Conservation (phyloP, 2,888 invertebrate genomes). For the Imbricaverruca yamaguchii region DNA sequence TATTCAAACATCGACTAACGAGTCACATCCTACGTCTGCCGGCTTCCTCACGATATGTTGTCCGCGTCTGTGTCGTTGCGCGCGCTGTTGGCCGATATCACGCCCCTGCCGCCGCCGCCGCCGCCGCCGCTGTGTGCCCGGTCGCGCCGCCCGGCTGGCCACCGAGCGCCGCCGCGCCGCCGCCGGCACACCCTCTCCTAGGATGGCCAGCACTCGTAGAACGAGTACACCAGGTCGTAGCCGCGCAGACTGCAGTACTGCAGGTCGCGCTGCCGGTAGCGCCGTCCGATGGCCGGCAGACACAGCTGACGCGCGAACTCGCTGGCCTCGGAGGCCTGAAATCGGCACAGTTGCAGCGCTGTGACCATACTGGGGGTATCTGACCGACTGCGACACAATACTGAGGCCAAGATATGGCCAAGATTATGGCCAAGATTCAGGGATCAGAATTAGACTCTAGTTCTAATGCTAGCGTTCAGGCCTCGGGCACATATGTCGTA, state of each 20-base stretch:
- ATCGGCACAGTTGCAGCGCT: neutral
- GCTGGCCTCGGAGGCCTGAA: slow-evolving; percentile 6
- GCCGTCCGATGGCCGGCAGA: neutral
- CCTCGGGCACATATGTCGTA: too few species aligned
- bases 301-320: neutral
- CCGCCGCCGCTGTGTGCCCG: neutral
- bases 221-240: slow-evolving; percentile 22
- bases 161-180: neutral
- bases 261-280: slow-evolving; percentile 15
- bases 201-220: slow-evolving; percentile 18
- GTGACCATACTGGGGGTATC: neutral
- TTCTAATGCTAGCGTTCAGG: too few species aligned
- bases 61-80: neutral
- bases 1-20: too few species aligned
- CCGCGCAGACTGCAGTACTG: slow-evolving; percentile 20
- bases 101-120: neutral
- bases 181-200: neutral
- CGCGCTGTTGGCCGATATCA: neutral
- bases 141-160: neutral
- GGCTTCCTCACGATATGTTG: neutral
- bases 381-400: too few species aligned
- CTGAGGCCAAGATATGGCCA: too few species aligned
- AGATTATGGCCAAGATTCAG: too few species aligned
- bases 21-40: neutral
- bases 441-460: too few species aligned